These are phyloP conservation scores for Donacobius atricapilla DNA, from an alignment of 2,113 vertebrate species.

Conservation along the genomic window DNA sequence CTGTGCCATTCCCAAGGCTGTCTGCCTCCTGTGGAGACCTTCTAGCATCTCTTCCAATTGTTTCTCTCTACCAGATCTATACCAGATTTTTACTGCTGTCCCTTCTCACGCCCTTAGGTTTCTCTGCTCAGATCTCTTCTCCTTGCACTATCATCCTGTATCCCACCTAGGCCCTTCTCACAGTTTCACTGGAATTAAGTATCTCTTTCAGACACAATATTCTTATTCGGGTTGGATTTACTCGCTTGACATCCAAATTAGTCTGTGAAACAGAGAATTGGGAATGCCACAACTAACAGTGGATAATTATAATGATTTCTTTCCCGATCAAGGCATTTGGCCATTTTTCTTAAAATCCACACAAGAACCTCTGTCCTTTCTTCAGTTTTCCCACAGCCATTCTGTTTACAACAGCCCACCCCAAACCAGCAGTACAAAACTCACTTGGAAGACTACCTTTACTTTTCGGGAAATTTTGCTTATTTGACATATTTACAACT, in stretches of 20 bases:
- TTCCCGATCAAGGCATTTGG: neutral
- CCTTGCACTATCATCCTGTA: neutral
- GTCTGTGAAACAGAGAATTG: neutral
- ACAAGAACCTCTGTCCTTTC: neutral
- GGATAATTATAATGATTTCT: neutral
- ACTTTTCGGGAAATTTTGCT: neutral
- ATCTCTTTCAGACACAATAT: neutral
- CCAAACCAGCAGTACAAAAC: neutral
- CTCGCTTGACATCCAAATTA: neutral
- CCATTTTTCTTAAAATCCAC: neutral
- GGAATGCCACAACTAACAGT: neutral
- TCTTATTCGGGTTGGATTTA: neutral
- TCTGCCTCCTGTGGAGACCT: neutral
- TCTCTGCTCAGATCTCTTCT: neutral
- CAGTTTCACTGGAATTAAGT: neutral
- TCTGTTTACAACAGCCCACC: neutral
- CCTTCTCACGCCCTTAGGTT: neutral
- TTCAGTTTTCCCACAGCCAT: neutral
- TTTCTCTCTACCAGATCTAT: neutral
- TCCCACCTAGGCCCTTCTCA: neutral
- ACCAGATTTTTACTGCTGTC: neutral
- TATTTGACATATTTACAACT: neutral
- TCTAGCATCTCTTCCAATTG: neutral
- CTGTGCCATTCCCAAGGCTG: neutral
- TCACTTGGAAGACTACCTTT: neutral